Evolutionary conservation across 2,113 vertebrate genomes (phyloP).

Genomic region (Podilymbus podiceps): DNA sequence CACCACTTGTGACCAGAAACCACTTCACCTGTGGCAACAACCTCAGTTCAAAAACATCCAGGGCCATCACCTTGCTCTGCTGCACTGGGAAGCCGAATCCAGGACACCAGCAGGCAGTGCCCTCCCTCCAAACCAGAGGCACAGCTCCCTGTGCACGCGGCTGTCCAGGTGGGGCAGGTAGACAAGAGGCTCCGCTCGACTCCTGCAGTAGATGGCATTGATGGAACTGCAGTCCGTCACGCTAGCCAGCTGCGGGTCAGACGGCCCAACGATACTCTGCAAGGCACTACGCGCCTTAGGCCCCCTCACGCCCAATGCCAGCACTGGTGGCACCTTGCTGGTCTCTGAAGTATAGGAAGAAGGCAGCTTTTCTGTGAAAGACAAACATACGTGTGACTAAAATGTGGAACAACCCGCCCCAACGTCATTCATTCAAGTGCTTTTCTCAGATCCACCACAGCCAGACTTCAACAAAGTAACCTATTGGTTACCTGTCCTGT

Average conservation of each 20-base stretch:
- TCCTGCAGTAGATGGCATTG: background rate
- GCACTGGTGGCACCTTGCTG: background rate
- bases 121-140: constrained; percentile 77
- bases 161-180: constrained; percentile 8
- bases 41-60: background rate
- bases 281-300: constrained; percentile 38
- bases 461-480: background rate
- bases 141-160: constrained; percentile 63
- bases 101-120: background rate
- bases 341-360: background rate
- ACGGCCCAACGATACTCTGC: constrained; percentile 42
- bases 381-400: background rate
- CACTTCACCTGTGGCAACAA: background rate
- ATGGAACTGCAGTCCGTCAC: background rate
- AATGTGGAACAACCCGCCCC: background rate
- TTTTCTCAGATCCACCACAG: background rate
- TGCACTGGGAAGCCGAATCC: background rate
- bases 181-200: background rate
- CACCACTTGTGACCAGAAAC: too few relatives aligned
- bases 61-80: constrained; percentile 10
- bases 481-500: background rate
- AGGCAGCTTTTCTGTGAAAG: constrained; percentile 48
- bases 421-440: background rate
- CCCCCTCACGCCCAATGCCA: constrained; percentile 69
- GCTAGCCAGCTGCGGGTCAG: constrained; percentile 15